These are phyloP conservation scores for Aphidoletes aphidimyza DNA, from an alignment of 2,888 invertebrate genomes.

Conservation along the genomic window DNA sequence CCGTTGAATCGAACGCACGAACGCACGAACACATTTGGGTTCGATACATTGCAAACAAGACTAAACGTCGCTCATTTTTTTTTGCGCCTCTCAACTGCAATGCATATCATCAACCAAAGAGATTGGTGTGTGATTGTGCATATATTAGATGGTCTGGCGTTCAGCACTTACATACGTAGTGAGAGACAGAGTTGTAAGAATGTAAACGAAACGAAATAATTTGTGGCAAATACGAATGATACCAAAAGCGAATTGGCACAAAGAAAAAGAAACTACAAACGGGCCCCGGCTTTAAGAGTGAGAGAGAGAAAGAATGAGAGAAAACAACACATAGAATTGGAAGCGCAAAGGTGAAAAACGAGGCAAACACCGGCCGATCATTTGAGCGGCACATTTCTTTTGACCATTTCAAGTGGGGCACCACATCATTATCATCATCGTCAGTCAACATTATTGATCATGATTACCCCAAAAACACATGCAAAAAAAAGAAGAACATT, in stretches of 20 bases:
- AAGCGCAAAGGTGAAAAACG: slow-evolving; percentile 3
- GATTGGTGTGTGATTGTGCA: neutral
- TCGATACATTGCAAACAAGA: neutral
- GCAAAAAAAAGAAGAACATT: neutral
- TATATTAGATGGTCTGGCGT: neutral
- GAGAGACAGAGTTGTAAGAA: neutral
- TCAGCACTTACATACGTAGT: neutral
- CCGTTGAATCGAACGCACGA: neutral
- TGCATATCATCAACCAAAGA: neutral
- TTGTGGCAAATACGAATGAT: slow-evolving; percentile 9
- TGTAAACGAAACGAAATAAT: slow-evolving; percentile 40
- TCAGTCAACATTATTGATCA: neutral
- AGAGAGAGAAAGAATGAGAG: no score
- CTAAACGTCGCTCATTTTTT: neutral
- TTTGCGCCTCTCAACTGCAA: neutral
- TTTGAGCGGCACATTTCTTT: slow-evolving; percentile 57
- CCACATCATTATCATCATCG: slow-evolving; percentile 27
- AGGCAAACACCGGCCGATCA: neutral
- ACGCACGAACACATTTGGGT: neutral
- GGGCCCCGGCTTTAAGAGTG: no score
- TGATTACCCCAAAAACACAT: neutral
- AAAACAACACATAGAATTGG: no score
- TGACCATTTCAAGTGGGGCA: slow-evolving; percentile 59
- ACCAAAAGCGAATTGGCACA: neutral
- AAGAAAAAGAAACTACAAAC: neutral